Evolutionary conservation across 1,140 invertebrate genomes (phyloP), one percentile per base, ranked within the genome.

Genomic region (Trachymyrmex cornetzi): DNA sequence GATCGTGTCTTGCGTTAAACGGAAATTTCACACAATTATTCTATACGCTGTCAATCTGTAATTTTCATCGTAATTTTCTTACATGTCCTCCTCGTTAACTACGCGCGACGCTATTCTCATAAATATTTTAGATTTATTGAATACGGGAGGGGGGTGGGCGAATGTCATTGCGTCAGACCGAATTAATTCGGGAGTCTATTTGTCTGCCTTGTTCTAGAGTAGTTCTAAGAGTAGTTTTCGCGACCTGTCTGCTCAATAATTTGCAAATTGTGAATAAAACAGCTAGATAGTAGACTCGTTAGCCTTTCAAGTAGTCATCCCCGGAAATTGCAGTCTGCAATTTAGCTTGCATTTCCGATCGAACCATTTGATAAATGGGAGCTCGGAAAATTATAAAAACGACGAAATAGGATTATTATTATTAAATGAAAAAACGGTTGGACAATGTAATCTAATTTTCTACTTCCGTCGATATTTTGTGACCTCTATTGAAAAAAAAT

Each of bases 251-350:
- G 27, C 16, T 84, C 19, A 84, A 75, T 84, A 84, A 84, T 84
- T 61, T 27, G 69, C n/a, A 63, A 84, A 84, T 75, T 84, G 55
- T 84, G 55, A 82, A 84, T 75, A 84, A 75, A 75, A 84, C 63
- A 84, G 55, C 24, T 48, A 24, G 69, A 84, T 55, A 82, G 19
- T 75, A 84, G 55, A 75, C 55, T 84, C 24, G 38, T 74, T 84
- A 75, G 30, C 69, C 27, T 61, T 34, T 84, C 57, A 61, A 84
- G 55, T 61, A 81, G n/a, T 81, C 53, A 75, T 61, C 69, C 63
- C 80, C 55, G 80, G 69, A 84, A 84, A 84, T 84, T 84, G 69
- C 55, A 74, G 69, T 82, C 80, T 82, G 27, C 69, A 61, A 74
- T 71, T 30, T 48, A 57, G 22, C 53, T n/a, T 71, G 53, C 53